These are phyloP conservation scores for Deilephila porcellus DNA, from an alignment of 2,888 invertebrate genomes.

Conservation along the genomic window DNA sequence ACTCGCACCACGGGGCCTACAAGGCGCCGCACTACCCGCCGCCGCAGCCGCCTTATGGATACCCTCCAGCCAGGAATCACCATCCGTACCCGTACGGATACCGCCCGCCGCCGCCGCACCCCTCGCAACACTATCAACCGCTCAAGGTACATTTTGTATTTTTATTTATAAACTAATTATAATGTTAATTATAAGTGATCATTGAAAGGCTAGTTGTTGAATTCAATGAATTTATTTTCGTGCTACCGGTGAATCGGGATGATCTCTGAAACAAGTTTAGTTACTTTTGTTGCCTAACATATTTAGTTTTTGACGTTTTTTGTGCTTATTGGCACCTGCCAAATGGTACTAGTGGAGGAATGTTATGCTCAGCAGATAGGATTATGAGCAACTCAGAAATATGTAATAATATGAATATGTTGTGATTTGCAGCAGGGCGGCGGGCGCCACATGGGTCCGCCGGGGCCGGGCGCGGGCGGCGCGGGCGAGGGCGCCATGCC, in stretches of 20 bases:
- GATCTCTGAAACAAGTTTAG: too few species aligned
- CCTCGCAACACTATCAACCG: conserved; percentile 76
- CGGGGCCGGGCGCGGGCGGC: conserved; percentile 71
- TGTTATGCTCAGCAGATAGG: too few species aligned
- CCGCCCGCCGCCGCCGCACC: conserved; percentile 75
- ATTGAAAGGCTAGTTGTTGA: background rate
- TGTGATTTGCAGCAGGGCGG: conserved; percentile 66
- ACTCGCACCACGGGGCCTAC: conserved; percentile 72
- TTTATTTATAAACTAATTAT: conserved; percentile 3
- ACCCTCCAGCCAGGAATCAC: conserved; percentile 74
- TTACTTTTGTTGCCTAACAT: too few species aligned
- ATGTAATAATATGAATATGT: background rate
- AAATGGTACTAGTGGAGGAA: too few species aligned
- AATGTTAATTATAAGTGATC: background rate
- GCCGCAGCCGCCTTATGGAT: conserved; percentile 76
- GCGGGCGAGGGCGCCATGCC: conserved; percentile 80
- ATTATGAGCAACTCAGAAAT: background rate
- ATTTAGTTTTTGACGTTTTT: too few species aligned
- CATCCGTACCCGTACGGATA: conserved; percentile 81
- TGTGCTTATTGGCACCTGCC: too few species aligned
- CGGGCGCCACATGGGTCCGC: conserved; percentile 83
- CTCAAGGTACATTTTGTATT: conserved; percentile 61
- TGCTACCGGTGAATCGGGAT: too few species aligned
- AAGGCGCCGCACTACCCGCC: conserved; percentile 80
- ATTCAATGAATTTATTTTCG: too few species aligned